Evolutionary conservation across 2,888 invertebrate genomes (phyloP), one percentile per base, ranked within the genome.

Genomic region (Aphodius granarius): DNA sequence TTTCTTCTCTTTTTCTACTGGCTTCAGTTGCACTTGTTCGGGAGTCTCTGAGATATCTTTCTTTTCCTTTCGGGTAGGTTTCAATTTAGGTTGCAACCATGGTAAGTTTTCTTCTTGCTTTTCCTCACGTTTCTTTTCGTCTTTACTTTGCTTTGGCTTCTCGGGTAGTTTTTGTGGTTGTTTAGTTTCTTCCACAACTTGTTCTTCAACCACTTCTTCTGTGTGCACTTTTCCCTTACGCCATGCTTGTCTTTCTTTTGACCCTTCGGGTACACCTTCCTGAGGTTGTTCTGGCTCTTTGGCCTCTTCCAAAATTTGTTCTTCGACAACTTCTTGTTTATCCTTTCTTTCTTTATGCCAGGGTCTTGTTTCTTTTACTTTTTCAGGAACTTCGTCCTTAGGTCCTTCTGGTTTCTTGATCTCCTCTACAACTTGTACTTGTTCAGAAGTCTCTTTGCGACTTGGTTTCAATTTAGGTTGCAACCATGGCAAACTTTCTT

Each of bases 101-200:
- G 65, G 15, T 66, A 17, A 17, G n/a, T 62, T 73, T 63, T 13
- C 19, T 13, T 65, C 19, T 19, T 15, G 18, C 17, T n/a, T 75
- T 66, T 79, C 74, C 74, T 77, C 87, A 23, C 9, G 79, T 83
- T 79, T 88, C 87, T 77, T 86, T 87, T 0, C 81, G 81, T 64
- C 86, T 78, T 74, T 85, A 84, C 79, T 87, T 87, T 73, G 79
- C 83, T 62, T 76, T 87, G 0, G 86, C 85, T 81, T 87, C 88
- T 43, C 43, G 13, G 43, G 43, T 9, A 43, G 1, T 43, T 43
- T 3, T 9, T 43, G 9, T 43, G 13, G 43, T n/a, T n/a, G n/a
- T 43, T 43, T 43, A 2, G 13, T 19, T 66, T 77, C 72, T 22
- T 71, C 43, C 1, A 43, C 43, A 43, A 43, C 4, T 77, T 73